phyloP scores from a whole-genome alignment of 2,888 invertebrate species.

The Vanessa cardui region DNA sequence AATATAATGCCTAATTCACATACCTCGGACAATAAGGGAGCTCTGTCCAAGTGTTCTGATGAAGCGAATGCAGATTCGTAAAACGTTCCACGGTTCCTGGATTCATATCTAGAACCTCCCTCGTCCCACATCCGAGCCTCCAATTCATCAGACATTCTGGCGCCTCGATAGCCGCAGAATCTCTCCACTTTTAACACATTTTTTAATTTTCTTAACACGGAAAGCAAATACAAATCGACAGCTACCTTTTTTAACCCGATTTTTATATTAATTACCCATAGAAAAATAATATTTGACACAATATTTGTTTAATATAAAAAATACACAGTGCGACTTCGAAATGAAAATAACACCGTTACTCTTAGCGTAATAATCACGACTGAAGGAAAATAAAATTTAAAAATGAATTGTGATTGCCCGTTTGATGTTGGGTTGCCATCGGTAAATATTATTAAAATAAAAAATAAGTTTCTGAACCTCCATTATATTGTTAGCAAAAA shows the following conservation, averaged over 20 bases:
- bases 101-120: conserved; percentile 67
- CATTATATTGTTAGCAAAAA: no score
- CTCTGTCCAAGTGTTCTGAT: conserved; percentile 73
- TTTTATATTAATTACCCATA: not conserved
- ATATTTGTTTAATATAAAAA: conserved; percentile 18
- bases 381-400: conserved; percentile 25
- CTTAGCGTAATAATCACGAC: conserved; percentile 26
- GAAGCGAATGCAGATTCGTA: conserved; percentile 75
- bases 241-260: not conserved
- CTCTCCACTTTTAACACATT: conserved; percentile 29
- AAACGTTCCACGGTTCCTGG: conserved; percentile 64
- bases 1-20: conserved; percentile 38
- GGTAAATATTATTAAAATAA: no score
- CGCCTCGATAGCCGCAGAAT: conserved; percentile 53
- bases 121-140: conserved; percentile 80
- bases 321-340: conserved; percentile 9
- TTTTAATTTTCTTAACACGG: conserved; percentile 21
- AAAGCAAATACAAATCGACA: conserved; percentile 8
- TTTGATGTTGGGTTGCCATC: conserved; percentile 1
- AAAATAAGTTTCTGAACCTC: no score
- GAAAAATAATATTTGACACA: conserved; percentile 5
- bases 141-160: conserved; percentile 80
- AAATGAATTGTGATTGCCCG: conserved; percentile 5
- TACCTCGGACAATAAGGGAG: conserved; percentile 76
- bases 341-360: conserved; percentile 13